Evolutionary conservation across 2,888 invertebrate genomes (phyloP), one percentile per base, ranked within the genome.

Genomic region (Scaptomyza tumidula): DNA sequence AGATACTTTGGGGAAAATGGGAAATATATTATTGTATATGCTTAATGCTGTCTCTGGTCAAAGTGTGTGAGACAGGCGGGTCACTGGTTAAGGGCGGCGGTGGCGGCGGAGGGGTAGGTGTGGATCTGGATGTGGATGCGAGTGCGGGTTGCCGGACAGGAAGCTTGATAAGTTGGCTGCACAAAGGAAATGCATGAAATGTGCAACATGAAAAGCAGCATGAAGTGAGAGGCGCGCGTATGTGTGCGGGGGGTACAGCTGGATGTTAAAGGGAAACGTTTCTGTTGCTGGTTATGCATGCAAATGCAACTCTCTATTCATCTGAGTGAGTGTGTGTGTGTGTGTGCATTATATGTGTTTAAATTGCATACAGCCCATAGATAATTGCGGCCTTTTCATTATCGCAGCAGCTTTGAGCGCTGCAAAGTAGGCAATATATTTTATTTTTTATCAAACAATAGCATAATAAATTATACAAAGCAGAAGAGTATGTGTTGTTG

Each of bases 141-240:
- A 44, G 54, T 57, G 64, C 56, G 60, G 78, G 80, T 57, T 65
- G 77, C 68, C 68, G 80, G 86, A 83, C 83, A 83, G 83, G 83
- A 83, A 88, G 77, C 89, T 86, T 83, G 83, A 83, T 83, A 83
- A 83, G 83, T 88, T 88, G 84, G 70, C 80, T 69, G 88, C 74
- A 88, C 88, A 83, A 83, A 83, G 83, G 83, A 83, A 88, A 83
- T 88, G 83, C 83, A 88, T 75, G 85, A 80, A 79, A 76, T 89
- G 75, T 75, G 77, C 75, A 75, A 77, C 62, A 69, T 64, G 87
- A 72, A 88, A 74, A 64, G 80, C 62, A 16, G 50, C n/a, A 10
- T 24, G 55, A 11, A 52, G 9, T 29, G 19, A 6, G n/a, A n/a
- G 10, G 9, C 11, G 37, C 7, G 29, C 7, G 3, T 33, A n/a